Evolutionary conservation across 2,113 vertebrate genomes (phyloP).

Genomic region (Perccottus glenii): DNA sequence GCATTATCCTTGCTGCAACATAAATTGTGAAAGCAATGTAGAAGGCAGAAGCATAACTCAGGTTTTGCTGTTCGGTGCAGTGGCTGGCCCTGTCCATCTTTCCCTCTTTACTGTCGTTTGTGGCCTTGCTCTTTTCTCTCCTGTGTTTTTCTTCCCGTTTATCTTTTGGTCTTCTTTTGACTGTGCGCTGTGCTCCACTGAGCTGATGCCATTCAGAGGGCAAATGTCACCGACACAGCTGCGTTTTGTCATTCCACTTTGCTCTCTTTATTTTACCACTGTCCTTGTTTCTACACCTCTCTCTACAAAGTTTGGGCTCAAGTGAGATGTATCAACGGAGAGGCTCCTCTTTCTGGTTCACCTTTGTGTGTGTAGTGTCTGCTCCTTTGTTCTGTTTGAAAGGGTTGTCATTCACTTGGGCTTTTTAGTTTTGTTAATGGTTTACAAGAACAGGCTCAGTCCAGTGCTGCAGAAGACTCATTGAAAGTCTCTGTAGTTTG

Average conservation of each 20-base stretch:
- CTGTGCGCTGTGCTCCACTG: conserved; percentile 49
- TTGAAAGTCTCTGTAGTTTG: conserved; percentile 12
- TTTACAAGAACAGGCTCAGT: background rate
- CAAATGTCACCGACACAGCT: conserved; percentile 64
- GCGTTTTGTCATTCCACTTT: conserved; percentile 48
- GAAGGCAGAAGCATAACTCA: conserved; percentile 71
- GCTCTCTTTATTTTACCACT: conserved; percentile 27
- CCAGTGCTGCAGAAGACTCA: background rate
- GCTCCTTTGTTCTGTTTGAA: background rate
- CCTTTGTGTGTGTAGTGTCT: conserved; percentile 35
- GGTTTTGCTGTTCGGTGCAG: conserved; percentile 55
- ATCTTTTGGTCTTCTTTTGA: conserved; percentile 34
- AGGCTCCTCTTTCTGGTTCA: conserved; percentile 50
- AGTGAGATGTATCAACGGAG: conserved; percentile 56
- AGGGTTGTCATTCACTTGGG: no score
- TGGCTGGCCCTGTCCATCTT: conserved; percentile 49
- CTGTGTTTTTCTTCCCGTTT: conserved; percentile 19
- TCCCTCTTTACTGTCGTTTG: conserved; percentile 51
- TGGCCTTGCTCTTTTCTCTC: conserved; percentile 28
- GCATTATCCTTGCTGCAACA: conserved; percentile 70
- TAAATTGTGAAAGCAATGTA: conserved; percentile 73
- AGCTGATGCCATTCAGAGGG: conserved; percentile 63
- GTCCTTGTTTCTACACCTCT: conserved; percentile 41
- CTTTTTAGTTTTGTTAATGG: no score
- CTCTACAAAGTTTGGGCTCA: conserved; percentile 51